phyloP scores from a whole-genome alignment of 2,888 invertebrate genomes.

The Cartodere bifasciata region DNA sequence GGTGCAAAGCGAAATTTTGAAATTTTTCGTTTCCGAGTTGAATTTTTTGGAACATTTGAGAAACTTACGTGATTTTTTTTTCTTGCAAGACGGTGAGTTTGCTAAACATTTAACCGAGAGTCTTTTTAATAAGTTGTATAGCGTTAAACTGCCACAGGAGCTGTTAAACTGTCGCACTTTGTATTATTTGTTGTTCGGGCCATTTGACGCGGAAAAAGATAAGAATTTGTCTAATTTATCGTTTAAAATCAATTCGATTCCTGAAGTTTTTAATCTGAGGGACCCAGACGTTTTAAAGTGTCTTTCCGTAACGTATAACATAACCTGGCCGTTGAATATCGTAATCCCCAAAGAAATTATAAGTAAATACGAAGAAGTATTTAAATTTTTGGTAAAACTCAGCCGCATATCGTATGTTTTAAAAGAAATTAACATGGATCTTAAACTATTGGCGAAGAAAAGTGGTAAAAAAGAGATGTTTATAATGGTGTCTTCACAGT shows the following conservation, averaged over 20 bases:
- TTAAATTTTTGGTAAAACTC: constrained; percentile 63
- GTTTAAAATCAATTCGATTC: constrained; percentile 48
- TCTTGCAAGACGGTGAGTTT: constrained; percentile 70
- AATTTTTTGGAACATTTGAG: constrained; percentile 58
- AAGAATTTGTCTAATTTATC: constrained; percentile 50
- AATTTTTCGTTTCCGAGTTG: constrained; percentile 51
- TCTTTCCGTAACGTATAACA: constrained; percentile 54
- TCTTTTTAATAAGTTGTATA: constrained; percentile 52
- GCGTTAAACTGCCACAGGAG: constrained; percentile 51
- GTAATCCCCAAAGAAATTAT: constrained; percentile 59
- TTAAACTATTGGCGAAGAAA: constrained; percentile 39
- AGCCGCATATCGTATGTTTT: constrained; percentile 64
- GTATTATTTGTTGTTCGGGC: constrained; percentile 55
- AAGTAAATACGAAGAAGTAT: constrained; percentile 58
- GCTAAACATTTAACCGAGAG: constrained; percentile 57
- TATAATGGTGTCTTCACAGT: constrained; percentile 50
- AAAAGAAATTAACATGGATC: constrained; percentile 52
- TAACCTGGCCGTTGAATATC: constrained; percentile 68
- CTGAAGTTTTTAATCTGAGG: constrained; percentile 48
- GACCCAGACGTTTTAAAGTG: constrained; percentile 56
- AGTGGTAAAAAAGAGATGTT: constrained; percentile 29
- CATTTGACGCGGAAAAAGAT: constrained; percentile 50
- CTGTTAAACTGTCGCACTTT: constrained; percentile 56
- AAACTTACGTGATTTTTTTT: constrained; percentile 65
- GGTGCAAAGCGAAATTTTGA: constrained; percentile 59